Evolutionary conservation across 2,888 invertebrate genomes (phyloP), one percentile per base, ranked within the genome.

Genomic region (Athrips mouffetella): DNA sequence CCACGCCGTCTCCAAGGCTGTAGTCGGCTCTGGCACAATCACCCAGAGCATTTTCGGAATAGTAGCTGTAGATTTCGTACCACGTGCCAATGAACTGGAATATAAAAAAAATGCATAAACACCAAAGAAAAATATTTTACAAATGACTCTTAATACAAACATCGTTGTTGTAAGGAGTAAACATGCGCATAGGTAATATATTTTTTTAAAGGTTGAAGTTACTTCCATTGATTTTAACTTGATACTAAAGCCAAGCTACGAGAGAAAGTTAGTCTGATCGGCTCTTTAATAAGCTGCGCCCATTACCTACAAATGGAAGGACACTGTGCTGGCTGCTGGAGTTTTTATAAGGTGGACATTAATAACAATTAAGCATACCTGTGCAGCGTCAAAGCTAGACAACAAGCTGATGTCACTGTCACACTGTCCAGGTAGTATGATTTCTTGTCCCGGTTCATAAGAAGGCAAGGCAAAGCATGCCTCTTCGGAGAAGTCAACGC

Each of bases 391-490:
- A 13, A 44, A 44, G 13, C 15, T 44, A 13, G 44, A 18, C 31
- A 45, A 8, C 45, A 35, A 27, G 5, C 31, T 30, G 15, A 79
- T 65, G 35, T 67, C 70, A 0, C 45, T 31, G 33, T 81, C 58
- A 50, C 87, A 88, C 27, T 65, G 69, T 49, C 86, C 87, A 6
- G 76, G 65, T n/a, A n/a, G n/a, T n/a, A n/a, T n/a, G n/a, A n/a
- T n/a, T n/a, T n/a, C n/a, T n/a, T n/a, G n/a, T n/a, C n/a, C n/a
- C n/a, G n/a, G n/a, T n/a, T n/a, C n/a, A n/a, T n/a, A n/a, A n/a
- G 59, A 52, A 0, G 86, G 84, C 0, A 86, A 59, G 0, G 53
- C 42, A 27, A 59, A 66, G 53, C 87, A 88, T 6, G 76, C 70
- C 0, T 27, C 29, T 0, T 70, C 72, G 0, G 70, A 62, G 20